Evolutionary conservation across 2,113 vertebrate genomes (phyloP).

Genomic region (Toxostoma redivivum): DNA sequence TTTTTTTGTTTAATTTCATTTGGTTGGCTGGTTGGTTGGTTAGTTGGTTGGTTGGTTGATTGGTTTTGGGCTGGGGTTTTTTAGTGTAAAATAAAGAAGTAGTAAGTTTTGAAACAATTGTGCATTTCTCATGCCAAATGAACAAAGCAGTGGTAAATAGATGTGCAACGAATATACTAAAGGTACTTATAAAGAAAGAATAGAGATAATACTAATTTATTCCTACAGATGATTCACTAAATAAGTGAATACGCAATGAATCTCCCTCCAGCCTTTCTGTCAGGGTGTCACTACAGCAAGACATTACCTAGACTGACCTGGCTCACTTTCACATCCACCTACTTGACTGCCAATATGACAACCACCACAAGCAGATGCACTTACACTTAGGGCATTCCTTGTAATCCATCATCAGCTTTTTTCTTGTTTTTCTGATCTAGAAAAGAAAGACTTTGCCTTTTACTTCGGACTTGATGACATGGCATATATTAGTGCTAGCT

Average conservation of each 20-base stretch:
- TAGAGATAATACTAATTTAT: not conserved
- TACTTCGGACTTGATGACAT: not conserved
- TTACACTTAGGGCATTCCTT: not conserved
- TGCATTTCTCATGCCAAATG: not conserved
- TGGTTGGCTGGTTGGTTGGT: not conserved
- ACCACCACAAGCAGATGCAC: not conserved
- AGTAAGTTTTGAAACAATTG: not conserved
- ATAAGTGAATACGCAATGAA: not conserved
- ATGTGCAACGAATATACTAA: not conserved
- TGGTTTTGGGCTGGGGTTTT: rapidly evolving
- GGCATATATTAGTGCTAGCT: not conserved
- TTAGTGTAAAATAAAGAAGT: not conserved
- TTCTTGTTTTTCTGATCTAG: not conserved
- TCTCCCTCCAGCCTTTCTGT: not conserved
- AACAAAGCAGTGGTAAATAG: not conserved
- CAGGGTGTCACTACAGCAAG: not conserved
- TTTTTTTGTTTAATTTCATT: not conserved
- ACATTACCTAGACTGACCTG: not conserved
- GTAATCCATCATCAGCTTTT: not conserved
- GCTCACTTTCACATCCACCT: not conserved
- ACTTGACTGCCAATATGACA: not conserved
- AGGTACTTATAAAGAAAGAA: not conserved
- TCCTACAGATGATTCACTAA: not conserved
- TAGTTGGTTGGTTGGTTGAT: not conserved
- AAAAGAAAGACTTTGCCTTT: not conserved